Evolutionary conservation across 1,140 invertebrate species (phyloP).

Genomic region (Sycobia sp.): DNA sequence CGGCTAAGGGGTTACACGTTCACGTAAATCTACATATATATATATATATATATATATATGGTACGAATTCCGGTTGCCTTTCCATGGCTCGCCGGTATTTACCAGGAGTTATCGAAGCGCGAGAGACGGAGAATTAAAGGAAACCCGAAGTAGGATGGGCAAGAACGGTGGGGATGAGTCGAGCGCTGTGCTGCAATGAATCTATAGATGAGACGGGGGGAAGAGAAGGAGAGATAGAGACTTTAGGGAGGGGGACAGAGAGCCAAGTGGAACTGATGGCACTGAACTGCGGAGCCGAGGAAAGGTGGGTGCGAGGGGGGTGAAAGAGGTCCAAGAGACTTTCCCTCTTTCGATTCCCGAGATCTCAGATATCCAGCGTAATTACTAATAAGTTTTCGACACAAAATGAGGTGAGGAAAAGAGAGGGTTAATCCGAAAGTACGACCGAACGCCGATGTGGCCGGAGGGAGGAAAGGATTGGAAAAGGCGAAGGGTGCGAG

Average conservation of each 20-base stretch:
- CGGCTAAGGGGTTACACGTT: neutral
- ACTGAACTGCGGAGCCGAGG: too few species aligned
- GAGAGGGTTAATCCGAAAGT: slow-evolving; percentile 62
- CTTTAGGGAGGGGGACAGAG: slow-evolving; percentile 16
- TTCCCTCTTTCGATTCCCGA: slow-evolving; percentile 48
- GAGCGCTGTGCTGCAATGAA: slow-evolving; percentile 30
- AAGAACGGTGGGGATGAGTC: slow-evolving; percentile 35
- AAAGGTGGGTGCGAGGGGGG: slow-evolving; percentile 18
- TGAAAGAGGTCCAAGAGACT: slow-evolving; percentile 37
- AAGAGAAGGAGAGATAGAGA: slow-evolving; percentile 37
- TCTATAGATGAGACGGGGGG: slow-evolving; percentile 29
- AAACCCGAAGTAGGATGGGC: slow-evolving; percentile 39
- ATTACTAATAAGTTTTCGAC: slow-evolving; percentile 64
- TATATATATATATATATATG: too few species aligned
- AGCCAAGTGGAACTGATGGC: slow-evolving; percentile 24
- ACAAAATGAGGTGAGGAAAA: slow-evolving; percentile 62
- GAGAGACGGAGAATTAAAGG: slow-evolving; percentile 52
- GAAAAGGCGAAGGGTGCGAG: too few species aligned
- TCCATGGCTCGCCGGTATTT: slow-evolving; percentile 46
- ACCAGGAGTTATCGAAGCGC: slow-evolving; percentile 49
- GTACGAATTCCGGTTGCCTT: slow-evolving; percentile 39
- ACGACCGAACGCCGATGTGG: slow-evolving; percentile 52
- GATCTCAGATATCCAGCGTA: slow-evolving; percentile 55
- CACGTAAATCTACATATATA: neutral
- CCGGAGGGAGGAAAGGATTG: slow-evolving; percentile 26